Evolutionary conservation across 2,797 vertebrate genomes (phyloP).

Genomic region (Emys orbicularis): DNA sequence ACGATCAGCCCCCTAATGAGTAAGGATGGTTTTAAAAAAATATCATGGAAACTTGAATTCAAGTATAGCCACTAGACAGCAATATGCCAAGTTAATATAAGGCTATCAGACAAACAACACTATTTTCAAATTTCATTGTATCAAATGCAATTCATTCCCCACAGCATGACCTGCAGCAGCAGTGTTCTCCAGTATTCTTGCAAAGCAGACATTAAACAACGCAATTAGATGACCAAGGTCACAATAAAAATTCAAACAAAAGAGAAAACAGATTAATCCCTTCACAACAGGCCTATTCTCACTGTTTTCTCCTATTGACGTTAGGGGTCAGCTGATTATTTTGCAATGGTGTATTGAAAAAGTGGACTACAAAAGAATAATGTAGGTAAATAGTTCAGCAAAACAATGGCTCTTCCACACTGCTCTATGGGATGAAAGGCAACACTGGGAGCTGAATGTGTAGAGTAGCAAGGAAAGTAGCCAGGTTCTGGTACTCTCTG

Average conservation of each 20-base stretch:
- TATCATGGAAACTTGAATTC: neutral
- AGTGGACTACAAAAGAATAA: conserved; percentile 65
- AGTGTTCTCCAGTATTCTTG: conserved; percentile 25
- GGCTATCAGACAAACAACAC: neutral
- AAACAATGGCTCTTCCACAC: conserved; percentile 73
- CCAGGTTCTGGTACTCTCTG: conserved; percentile 84
- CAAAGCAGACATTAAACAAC: conserved; percentile 44
- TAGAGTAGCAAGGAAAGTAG: conserved; percentile 58
- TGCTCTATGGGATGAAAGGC: conserved; percentile 52
- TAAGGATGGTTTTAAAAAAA: neutral
- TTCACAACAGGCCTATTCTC: conserved; percentile 55
- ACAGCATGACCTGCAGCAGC: conserved; percentile 25
- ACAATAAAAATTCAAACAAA: conserved; percentile 53
- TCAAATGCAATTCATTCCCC: neutral
- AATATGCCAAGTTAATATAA: conserved; percentile 1
- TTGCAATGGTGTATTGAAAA: conserved; percentile 63
- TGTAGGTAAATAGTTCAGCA: conserved; percentile 68
- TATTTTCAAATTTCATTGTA: conserved; percentile 8
- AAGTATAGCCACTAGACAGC: neutral
- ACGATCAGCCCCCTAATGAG: neutral
- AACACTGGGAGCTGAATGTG: conserved; percentile 34
- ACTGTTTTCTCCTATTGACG: conserved; percentile 17
- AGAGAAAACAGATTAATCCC: conserved; percentile 72
- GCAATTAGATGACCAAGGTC: conserved; percentile 60
- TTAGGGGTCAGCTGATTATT: conserved; percentile 71